Evolutionary conservation across 2,797 vertebrate genomes (phyloP).

Genomic region (Fundulus diaphanus): DNA sequence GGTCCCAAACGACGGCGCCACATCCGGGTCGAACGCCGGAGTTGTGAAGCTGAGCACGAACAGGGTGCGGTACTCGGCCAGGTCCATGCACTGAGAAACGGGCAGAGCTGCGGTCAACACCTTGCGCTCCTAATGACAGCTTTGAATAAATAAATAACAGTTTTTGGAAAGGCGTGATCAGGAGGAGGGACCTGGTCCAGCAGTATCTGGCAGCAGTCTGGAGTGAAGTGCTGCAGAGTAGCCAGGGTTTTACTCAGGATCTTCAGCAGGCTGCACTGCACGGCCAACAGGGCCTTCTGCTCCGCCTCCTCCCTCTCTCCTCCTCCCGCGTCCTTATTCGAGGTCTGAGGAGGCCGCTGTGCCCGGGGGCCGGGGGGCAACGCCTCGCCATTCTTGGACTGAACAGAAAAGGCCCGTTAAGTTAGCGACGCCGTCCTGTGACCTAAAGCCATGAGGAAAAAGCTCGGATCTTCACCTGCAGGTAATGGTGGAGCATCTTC

Average conservation of each 20-base stretch:
- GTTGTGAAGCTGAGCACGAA: constrained; percentile 96
- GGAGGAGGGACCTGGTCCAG: constrained; percentile 88
- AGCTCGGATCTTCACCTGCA: constrained; percentile 84
- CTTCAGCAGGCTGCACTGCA: constrained; percentile 94
- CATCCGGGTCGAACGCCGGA: constrained; percentile 94
- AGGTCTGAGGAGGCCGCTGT: constrained; percentile 80
- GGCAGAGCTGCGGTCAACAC: background rate
- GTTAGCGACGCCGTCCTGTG: background rate
- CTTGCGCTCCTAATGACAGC: background rate
- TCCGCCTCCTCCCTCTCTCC: constrained; percentile 88
- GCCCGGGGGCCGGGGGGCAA: constrained; percentile 82
- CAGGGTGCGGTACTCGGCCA: constrained; percentile 92
- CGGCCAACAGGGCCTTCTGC: constrained; percentile 88
- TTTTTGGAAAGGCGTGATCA: too few species aligned
- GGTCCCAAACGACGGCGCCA: constrained; percentile 96
- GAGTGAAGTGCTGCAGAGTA: constrained; percentile 94
- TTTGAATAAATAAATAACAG: too few species aligned
- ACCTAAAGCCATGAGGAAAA: background rate
- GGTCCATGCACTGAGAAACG: constrained; percentile 89
- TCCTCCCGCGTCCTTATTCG: constrained; percentile 80
- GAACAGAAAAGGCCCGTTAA: background rate
- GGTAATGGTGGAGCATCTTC: constrained; percentile 98
- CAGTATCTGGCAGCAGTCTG: constrained; percentile 97
- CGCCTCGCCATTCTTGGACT: constrained; percentile 92
- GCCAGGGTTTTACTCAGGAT: constrained; percentile 97